Base-by-base conservation (phyloP, 2,888 invertebrate species). In the Tetramorium bicarinatum region DNA sequence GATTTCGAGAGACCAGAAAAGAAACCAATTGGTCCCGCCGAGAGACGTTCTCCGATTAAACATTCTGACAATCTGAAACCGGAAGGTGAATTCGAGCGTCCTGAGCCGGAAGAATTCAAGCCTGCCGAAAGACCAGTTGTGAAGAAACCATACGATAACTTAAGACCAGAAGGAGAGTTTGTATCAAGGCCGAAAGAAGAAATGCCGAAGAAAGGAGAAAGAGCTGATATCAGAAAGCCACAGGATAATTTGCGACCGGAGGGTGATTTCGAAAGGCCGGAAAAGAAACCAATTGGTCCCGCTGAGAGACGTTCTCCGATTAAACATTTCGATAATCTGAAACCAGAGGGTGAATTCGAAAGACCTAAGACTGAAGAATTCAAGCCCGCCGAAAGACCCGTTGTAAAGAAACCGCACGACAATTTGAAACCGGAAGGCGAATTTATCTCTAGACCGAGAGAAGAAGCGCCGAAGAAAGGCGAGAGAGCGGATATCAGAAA, bases 181-280 rank as follows among this genome's bases (percentile, higher is more conserved):
- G 84, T 82, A 41, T 75, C 67, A 93, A 91, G 82, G 47, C 85
- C 84, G 7, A 88, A 90, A 76, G 82, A 87, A 66, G n/a, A 81
- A 13, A 72, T 85, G 2, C 82, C 87, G 29, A 77, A 86, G 92
- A 94, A 38, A 95, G 94, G 89, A 67, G 95, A 95, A n/a, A 89
- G 95, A 21, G 96, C 96, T 2, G 96, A 96, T 85, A 91, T 96
- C 0, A 95, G 94, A 82, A 93, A 88, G n/a, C 94, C 93, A 4
- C 76, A 87, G 34, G 93, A 93, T 64, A 52, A 52, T 87, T 85
- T 94, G 1, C 92, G 91, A 75, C 95, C 95, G 0, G 96, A 96
- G 93, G 96, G 96, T 0, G 95, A 96, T 0, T 96, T 96, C 88
- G 95, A 95, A 82, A 92, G 93, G 52, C 95, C 96, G 0, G 94